Evolutionary conservation across 2,888 invertebrate genomes (phyloP), one percentile per base, ranked within the genome.

Genomic region (Drosophila imparisetae): DNA sequence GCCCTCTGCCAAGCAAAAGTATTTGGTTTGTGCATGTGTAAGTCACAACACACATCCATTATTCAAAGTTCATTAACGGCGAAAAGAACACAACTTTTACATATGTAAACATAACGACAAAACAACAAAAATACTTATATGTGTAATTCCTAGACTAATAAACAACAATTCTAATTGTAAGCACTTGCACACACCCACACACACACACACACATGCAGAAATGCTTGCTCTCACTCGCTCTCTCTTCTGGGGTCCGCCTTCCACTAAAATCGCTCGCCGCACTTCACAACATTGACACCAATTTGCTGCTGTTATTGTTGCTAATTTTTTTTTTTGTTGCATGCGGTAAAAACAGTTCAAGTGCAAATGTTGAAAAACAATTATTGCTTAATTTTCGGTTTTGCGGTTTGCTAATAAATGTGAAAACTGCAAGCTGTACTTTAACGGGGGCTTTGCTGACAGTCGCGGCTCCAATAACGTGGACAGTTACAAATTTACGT

Each of bases 101-200:
- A 54, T 62, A 60, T 66, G 68, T 69, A 81, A 60, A 78, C 59
- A 72, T 69, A 67, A 75, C 70, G 21, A 45, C 45, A 24, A 38
- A 24, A 38, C 8, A 38, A 45, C 24, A 45, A 45, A 65, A 61
- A 79, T 72, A 72, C 24, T 63, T 78, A 77, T 63, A 80, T 67
- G 72, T 75, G 76, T 77, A 81, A 81, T 77, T 79, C 64, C 67
- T 87, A 87, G 86, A 72, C 69, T 84, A 83, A 85, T 85, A 67
- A 81, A 80, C 65, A 62, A 67, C 49, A 68, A 78, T 81, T 66
- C 52, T 81, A 87, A 63, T 76, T 78, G 67, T 86, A 86, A 86
- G 86, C 75, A 73, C 67, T 73, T 63, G 52, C 54, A 67, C 50
- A 55, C 45, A 60, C 60, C 58, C 42, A 50, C 53, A 32, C 24